A percentile compares a stretch with the other conserved stretches of the same genome.
Conservation (phyloP, 2,797 vertebrate species). For the Poeciliopsis turneri region DNA sequence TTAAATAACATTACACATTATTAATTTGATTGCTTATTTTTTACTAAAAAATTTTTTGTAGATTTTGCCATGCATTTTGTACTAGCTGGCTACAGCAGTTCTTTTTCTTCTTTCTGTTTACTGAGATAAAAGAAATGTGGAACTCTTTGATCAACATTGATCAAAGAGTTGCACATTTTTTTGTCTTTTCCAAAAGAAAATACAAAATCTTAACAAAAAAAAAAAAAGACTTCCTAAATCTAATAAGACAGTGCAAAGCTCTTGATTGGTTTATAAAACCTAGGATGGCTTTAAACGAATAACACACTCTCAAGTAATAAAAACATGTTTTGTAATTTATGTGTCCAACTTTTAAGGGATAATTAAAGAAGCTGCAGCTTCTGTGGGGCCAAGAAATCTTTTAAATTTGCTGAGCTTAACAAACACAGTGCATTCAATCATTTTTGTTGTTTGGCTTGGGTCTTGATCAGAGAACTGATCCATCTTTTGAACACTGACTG, state of each 20-base stretch:
- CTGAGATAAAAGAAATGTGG: conserved; percentile 60
- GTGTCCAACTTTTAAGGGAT: conserved; percentile 66
- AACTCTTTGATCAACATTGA: conserved; percentile 60
- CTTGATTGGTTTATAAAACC: conserved; percentile 67
- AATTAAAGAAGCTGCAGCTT: conserved; percentile 59
- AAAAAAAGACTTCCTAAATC: conserved; percentile 58
- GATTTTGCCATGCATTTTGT: conserved; percentile 1
- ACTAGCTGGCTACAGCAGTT: conserved; percentile 29
- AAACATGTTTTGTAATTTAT: conserved; percentile 66
- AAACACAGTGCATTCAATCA: conserved; percentile 11
- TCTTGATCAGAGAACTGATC: conserved; percentile 43
- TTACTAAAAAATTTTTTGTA: neutral
- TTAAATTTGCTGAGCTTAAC: conserved; percentile 51
- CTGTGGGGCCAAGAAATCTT: conserved; percentile 51
- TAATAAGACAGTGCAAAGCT: conserved; percentile 59
- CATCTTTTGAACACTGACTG: conserved; percentile 35
- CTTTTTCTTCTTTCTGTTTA: conserved; percentile 56
- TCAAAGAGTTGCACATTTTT: conserved; percentile 14
- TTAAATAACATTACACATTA: too few species aligned
- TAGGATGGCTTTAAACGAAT: conserved; percentile 56
- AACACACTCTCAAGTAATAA: conserved; percentile 67
- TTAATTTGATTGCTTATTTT: conserved; percentile 5
- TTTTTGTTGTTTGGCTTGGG: conserved; percentile 22
- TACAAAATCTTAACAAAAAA: conserved; percentile 25
- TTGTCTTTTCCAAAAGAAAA: conserved; percentile 26